phyloP scores from a whole-genome alignment of 1,140 invertebrate species.

The Babylonia areolata region DNA sequence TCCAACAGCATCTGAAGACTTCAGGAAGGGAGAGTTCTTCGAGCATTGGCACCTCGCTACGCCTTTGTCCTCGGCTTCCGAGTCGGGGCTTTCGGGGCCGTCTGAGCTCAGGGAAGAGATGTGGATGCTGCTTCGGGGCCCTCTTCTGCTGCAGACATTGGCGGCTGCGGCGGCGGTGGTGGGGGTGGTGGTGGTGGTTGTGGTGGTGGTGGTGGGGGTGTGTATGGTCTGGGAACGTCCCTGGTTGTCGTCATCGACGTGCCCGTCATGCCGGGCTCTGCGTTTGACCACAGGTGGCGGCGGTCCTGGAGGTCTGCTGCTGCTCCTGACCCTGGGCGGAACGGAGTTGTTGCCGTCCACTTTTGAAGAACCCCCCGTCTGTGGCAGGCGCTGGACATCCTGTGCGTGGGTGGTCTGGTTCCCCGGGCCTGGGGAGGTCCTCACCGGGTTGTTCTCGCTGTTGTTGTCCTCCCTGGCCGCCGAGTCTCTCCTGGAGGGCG shows the following conservation, averaged over 20 bases:
- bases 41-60: background rate
- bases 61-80: background rate
- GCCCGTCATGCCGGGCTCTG: background rate
- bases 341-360: background rate
- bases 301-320: background rate
- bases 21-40: background rate
- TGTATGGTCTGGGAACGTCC: too few species aligned
- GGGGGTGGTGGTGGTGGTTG: background rate
- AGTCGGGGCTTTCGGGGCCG: background rate
- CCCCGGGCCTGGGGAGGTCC: background rate
- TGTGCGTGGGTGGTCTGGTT: background rate
- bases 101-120: background rate
- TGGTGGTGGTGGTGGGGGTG: too few species aligned
- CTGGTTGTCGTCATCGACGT: background rate
- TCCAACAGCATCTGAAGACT: background rate
- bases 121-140: background rate
- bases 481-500: background rate
- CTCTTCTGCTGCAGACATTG: too few species aligned
- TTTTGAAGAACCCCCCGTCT: background rate
- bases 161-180: too few species aligned
- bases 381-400: background rate
- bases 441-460: constrained; percentile 25
- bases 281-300: too few species aligned
- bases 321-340: background rate
- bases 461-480: background rate